phyloP scores from a whole-genome alignment of 2,888 invertebrate genomes.

The Cryptophagus acutangulus region DNA sequence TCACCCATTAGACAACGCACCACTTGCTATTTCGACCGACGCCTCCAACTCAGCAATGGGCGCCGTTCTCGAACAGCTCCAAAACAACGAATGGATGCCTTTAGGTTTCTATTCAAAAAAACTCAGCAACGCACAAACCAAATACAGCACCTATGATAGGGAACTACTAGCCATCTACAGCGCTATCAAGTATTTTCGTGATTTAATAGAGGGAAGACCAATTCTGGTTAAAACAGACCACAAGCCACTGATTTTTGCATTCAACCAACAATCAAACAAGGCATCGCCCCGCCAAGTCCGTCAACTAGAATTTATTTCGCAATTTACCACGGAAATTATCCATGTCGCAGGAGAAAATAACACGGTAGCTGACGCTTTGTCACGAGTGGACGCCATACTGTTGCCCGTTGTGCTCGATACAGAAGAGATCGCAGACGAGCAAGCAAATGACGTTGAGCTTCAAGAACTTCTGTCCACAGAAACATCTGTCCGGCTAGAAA shows the following conservation, averaged over 20 bases:
- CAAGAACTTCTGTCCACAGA: not conserved
- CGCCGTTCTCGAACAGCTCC: conserved; percentile 38
- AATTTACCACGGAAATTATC: conserved; percentile 38
- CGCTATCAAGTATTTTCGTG: conserved; percentile 6
- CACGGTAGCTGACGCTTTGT: conserved; percentile 38
- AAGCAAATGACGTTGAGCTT: conserved; percentile 6
- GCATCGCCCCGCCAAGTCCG: conserved; percentile 36
- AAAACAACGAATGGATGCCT: conserved; percentile 32
- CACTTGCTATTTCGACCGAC: conserved; percentile 10
- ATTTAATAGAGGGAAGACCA: conserved; percentile 10
- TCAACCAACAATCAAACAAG: conserved; percentile 32
- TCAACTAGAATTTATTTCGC: conserved; percentile 34
- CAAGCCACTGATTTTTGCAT: conserved; percentile 38
- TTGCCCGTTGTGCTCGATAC: conserved; percentile 2
- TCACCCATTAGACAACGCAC: not conserved
- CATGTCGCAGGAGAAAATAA: conserved; percentile 38
- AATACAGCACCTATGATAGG: conserved; percentile 37
- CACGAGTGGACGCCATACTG: conserved; percentile 11
- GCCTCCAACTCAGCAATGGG: conserved; percentile 32
- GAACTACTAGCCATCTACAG: conserved; percentile 15
- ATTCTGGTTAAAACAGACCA: conserved; percentile 35
- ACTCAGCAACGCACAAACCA: conserved; percentile 34
- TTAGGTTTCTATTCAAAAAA: conserved; percentile 41
- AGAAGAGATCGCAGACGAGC: conserved; percentile 7
- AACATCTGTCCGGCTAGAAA: not conserved